These are phyloP conservation scores for Epinotia ramella DNA, from an alignment of 2,888 invertebrate genomes.

Conservation along the genomic window DNA sequence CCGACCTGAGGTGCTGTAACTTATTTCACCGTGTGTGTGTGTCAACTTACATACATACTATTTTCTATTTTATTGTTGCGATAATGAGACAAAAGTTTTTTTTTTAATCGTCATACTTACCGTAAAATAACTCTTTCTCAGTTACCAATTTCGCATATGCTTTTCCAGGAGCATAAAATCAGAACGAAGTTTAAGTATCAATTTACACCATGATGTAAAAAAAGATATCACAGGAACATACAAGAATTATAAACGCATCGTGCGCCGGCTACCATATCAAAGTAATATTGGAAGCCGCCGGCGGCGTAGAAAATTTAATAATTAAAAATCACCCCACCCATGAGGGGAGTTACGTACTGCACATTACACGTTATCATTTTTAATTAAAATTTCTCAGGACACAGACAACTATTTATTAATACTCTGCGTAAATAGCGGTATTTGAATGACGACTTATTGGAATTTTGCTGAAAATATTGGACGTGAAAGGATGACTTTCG, in stretches of 20 bases:
- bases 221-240: not conserved
- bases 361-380: slow-evolving; percentile 81
- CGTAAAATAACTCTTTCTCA: not conserved
- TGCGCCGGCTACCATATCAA: slow-evolving; percentile 64
- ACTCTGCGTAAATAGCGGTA: slow-evolving; percentile 39
- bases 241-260: slow-evolving; percentile 16
- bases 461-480: slow-evolving; percentile 22
- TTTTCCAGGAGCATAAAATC: not conserved
- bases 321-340: slow-evolving; percentile 83
- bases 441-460: slow-evolving; percentile 27
- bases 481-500: not conserved
- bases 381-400: slow-evolving; percentile 73
- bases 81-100: no score
- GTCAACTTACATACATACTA: not conserved
- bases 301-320: slow-evolving; percentile 82
- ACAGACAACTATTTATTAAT: slow-evolving; percentile 63
- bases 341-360: slow-evolving; percentile 66
- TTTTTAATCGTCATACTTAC: not conserved
- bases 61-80: not conserved
- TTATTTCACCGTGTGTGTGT: not conserved
- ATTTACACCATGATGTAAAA: not conserved
- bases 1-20: not conserved
- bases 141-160: not conserved
- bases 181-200: not conserved
- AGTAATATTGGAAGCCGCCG: slow-evolving; percentile 75